Evolutionary conservation across 1,140 invertebrate species (phyloP), one percentile per base, ranked within the genome.

Genomic region (Sarcophaga bullata): DNA sequence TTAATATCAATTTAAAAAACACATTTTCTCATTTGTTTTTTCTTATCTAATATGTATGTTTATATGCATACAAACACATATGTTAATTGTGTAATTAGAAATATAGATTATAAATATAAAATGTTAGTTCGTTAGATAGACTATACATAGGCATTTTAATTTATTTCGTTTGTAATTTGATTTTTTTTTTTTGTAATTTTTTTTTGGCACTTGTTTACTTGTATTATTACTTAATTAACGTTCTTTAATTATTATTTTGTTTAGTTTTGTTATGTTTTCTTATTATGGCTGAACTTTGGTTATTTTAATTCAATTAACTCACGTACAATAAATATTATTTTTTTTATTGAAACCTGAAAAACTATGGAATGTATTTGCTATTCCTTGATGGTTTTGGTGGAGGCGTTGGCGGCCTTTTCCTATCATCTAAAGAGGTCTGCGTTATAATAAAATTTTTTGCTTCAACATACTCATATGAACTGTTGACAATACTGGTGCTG

Each of bases 341-440:
- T 76, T 5, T 47, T 73, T 13, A 1, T 48, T 25, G 37, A 52
- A 73, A 46, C 50, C 25, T 73, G 49, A 13, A 4, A 49, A 19
- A 54, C 83, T 85, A 89, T 88, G 88, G 88, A 89, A 89, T 89
- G 88, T 89, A 86, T 89, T 88, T 88, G 82, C 87, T 89, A 85
- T 91, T 91, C 85, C 91, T 91, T 68, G 92, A 91, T 83, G 92
- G 91, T 87, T 93, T 93, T n/a, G 92, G 92, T 8, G 92, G 92
- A 62, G 92, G 92, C 62, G 91, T 92, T 49, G 92, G 92, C 49
- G 92, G 92, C 81, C 90, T 86, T 82, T 88, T 89, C 58, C 88
- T 89, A 73, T 87, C 90, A 81, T 62, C 89, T n/a, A 47, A 47
- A 17, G 73, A 11, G 8, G 46, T 50, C 25, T 86, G 82, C 80